Conservation (phyloP, 2,888 invertebrate genomes). For the Netelia virgata region DNA sequence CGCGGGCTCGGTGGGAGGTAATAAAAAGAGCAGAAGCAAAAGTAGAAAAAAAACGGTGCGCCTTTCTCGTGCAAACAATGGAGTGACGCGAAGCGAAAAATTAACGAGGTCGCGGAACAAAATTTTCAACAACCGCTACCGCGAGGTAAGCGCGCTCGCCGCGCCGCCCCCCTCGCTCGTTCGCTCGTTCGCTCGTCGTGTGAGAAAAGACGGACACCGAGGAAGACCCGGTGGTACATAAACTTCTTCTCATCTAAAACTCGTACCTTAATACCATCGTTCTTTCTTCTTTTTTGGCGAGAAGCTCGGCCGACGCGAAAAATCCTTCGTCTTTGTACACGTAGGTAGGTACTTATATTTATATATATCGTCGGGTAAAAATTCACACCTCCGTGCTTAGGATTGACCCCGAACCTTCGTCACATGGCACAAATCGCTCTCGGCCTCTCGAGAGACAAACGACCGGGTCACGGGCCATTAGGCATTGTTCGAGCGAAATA, state of each 20-base stretch:
- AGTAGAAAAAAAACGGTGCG: conserved; percentile 41
- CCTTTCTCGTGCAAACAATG: conserved; percentile 75
- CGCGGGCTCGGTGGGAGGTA: conserved; percentile 66
- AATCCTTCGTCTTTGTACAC: not conserved
- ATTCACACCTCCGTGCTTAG: not conserved
- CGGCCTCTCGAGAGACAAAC: not conserved
- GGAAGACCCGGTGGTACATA: conserved; percentile 3
- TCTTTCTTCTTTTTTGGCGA: not conserved
- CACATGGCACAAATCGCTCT: not conserved
- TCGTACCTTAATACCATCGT: conserved; percentile 3
- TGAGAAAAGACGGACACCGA: conserved; percentile 37
- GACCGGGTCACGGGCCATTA: not conserved
- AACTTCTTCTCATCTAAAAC: conserved; percentile 40
- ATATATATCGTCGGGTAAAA: no score
- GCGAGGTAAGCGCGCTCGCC: not conserved
- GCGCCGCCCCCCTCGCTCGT: not conserved
- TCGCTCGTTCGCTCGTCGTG: conserved; percentile 13
- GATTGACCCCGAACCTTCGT: not conserved
- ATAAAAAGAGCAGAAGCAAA: conserved; percentile 60
- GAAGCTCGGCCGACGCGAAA: not conserved
- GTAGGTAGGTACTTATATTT: no score
- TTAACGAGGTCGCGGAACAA: conserved; percentile 77
- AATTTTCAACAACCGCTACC: conserved; percentile 65
- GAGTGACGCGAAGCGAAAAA: conserved; percentile 78
- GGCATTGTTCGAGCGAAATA: not conserved